Evolutionary conservation across 1,140 invertebrate genomes (phyloP).

Genomic region (Neuroterus valhalla): DNA sequence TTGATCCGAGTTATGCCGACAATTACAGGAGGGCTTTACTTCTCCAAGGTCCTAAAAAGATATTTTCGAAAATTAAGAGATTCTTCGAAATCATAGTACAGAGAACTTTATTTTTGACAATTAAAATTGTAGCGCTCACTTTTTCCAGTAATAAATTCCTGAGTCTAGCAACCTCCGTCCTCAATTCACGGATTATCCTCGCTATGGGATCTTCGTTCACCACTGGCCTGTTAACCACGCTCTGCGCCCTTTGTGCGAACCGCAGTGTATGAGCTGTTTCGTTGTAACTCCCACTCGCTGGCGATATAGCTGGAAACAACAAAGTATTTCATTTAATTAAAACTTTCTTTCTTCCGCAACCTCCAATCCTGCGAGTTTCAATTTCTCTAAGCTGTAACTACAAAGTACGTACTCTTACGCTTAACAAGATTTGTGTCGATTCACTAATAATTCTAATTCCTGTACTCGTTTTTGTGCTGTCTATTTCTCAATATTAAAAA

Average conservation of each 20-base stretch:
- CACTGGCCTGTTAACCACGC: conserved; percentile 81
- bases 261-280: conserved; percentile 84
- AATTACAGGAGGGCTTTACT: conserved; percentile 40
- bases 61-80: conserved; percentile 14
- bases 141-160: conserved; percentile 66
- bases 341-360: conserved; percentile 38
- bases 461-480: not conserved
- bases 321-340: conserved; percentile 43
- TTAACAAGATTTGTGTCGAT: conserved; percentile 26
- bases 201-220: conserved; percentile 81
- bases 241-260: conserved; percentile 82
- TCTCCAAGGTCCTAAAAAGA: conserved; percentile 52
- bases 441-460: conserved; percentile 4
- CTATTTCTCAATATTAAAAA: not conserved
- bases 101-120: not conserved
- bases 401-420: conserved; percentile 11
- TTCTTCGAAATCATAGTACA: not conserved
- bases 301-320: conserved; percentile 79
- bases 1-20: conserved; percentile 28
- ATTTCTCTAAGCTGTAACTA: conserved; percentile 31
- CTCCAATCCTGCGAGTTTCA: conserved; percentile 20
- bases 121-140: conserved; percentile 49
- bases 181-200: conserved; percentile 76
- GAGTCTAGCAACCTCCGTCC: conserved; percentile 77
- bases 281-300: conserved; percentile 80